These are phyloP conservation scores for Pygocentrus nattereri DNA, from an alignment of 2,797 vertebrate species.

Conservation along the genomic window DNA sequence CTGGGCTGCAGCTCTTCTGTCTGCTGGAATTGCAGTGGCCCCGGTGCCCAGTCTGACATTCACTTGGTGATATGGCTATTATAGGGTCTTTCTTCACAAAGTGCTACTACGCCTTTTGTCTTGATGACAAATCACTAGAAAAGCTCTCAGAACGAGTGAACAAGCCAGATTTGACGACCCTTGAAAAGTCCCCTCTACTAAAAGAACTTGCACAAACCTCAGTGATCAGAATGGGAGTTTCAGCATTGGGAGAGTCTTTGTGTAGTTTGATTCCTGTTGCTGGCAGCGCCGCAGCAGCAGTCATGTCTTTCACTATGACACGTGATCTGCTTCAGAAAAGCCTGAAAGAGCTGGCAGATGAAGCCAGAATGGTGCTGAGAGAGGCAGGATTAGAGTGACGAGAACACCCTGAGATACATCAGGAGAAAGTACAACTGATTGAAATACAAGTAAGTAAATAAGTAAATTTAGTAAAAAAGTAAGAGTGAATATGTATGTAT, in stretches of 20 bases:
- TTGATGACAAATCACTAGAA: conserved; percentile 44
- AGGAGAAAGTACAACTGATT: too few species aligned
- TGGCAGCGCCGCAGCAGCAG: conserved; percentile 38
- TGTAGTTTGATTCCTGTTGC: conserved; percentile 43
- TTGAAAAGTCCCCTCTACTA: conserved; percentile 31
- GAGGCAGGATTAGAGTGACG: too few species aligned
- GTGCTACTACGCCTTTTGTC: conserved; percentile 47
- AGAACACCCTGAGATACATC: too few species aligned
- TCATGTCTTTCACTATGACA: conserved; percentile 26
- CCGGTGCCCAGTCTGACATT: conserved; percentile 51
- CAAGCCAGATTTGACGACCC: conserved; percentile 41
- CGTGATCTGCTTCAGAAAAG: conserved; percentile 31
- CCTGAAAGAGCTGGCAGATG: too few species aligned
- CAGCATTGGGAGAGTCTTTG: neutral
- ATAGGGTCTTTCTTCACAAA: conserved; percentile 40
- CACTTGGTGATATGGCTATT: conserved; percentile 40
- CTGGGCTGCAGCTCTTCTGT: conserved; percentile 11
- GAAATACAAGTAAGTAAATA: too few species aligned
- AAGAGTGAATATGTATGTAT: too few species aligned
- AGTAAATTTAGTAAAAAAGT: too few species aligned
- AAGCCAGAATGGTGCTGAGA: too few species aligned
- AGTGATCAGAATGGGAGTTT: neutral
- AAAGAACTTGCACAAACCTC: neutral
- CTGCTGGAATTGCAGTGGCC: conserved; percentile 20
- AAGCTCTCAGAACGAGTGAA: conserved; percentile 46